phyloP scores from a whole-genome alignment of 2,797 vertebrate genomes.

The Parambassis ranga region DNA sequence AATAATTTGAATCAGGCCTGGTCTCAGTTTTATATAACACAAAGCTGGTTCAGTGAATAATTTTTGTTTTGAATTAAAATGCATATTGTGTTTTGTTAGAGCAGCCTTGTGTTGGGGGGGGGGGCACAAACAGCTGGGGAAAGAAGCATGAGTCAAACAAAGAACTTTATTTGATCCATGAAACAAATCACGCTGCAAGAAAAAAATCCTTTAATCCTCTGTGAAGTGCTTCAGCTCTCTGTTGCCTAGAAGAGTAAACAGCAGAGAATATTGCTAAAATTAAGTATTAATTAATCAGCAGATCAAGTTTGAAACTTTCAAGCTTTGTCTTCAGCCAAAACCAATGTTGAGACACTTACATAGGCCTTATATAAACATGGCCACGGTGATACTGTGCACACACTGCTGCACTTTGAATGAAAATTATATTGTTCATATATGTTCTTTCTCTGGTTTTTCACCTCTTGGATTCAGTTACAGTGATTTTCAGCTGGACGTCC shows the following conservation, averaged over 20 bases:
- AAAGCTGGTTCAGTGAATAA: neutral
- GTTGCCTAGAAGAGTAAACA: neutral
- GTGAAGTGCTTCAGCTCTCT: neutral
- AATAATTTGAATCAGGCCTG: neutral
- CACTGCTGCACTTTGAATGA: no score
- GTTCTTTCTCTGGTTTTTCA: no score
- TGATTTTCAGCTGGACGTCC: neutral
- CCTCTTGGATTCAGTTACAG: neutral
- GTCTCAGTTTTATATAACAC: neutral
- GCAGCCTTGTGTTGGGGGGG: conserved; percentile 16
- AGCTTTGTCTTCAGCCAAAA: neutral
- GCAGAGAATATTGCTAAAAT: neutral
- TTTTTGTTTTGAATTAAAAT: conserved; percentile 2
- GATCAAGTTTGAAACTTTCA: neutral
- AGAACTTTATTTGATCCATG: conserved; percentile 19
- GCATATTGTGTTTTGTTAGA: no score
- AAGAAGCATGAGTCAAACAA: conserved; percentile 35
- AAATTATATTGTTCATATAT: no score
- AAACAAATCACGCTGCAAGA: conserved; percentile 9
- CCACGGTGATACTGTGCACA: no score
- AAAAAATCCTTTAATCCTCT: neutral
- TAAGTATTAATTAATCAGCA: neutral
- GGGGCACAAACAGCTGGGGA: conserved; percentile 43
- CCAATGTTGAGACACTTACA: neutral
- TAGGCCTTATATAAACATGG: no score